phyloP scores from a whole-genome alignment of 2,888 invertebrate genomes.

The Brachypalpus laphriformis region DNA sequence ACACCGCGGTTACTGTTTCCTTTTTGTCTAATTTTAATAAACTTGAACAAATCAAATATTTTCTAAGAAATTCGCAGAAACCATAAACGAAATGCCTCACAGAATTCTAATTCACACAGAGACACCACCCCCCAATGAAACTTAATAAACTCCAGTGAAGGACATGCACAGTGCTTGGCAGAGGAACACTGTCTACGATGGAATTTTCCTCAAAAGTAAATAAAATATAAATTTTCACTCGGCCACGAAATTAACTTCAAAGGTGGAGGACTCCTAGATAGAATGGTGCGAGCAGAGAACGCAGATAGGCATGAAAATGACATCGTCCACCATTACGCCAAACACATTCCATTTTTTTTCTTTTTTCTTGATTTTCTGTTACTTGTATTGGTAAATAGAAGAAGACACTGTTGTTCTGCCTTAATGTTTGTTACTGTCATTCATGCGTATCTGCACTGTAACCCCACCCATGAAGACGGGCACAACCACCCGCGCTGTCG shows the following conservation, averaged over 20 bases:
- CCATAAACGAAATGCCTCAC: conserved; percentile 47
- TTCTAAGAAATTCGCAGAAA: conserved; percentile 18
- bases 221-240: conserved; percentile 61
- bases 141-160: conserved; percentile 34
- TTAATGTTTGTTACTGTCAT: conserved; percentile 26
- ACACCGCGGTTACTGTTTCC: neutral
- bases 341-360: conserved; percentile 27
- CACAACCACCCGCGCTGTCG: neutral
- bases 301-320: conserved; percentile 44
- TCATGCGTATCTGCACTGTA: conserved; percentile 3
- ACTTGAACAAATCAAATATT: conserved; percentile 62
- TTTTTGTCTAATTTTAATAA: conserved; percentile 46
- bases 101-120: conserved; percentile 59
- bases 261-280: neutral
- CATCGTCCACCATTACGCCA: conserved; percentile 50
- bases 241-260: conserved; percentile 53
- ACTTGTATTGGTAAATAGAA: neutral
- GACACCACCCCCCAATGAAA: neutral
- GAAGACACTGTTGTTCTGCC: neutral
- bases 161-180: conserved; percentile 15
- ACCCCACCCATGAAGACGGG: neutral
- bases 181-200: neutral
- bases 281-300: neutral
- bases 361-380: neutral
- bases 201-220: conserved; percentile 43